These are phyloP conservation scores for Echinops telfairi DNA, from an alignment of 2,113 vertebrate species.

Conservation along the genomic window DNA sequence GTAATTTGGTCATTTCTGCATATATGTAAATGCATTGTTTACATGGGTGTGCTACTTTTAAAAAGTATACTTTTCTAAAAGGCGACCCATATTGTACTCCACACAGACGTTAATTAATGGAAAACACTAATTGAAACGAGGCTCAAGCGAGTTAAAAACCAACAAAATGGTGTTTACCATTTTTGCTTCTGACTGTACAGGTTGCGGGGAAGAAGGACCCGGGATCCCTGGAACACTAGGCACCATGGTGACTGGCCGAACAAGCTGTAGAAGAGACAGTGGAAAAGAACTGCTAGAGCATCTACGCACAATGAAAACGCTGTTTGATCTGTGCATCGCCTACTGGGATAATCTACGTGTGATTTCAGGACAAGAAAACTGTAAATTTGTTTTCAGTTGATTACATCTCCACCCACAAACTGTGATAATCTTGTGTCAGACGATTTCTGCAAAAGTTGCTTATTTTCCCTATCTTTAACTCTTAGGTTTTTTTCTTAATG, in stretches of 20 bases:
- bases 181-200: slow-evolving; percentile 98
- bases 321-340: slow-evolving; percentile 67
- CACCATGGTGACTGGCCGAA: slow-evolving; percentile 99
- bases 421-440: not conserved
- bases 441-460: slow-evolving; percentile 55
- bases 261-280: slow-evolving; percentile 91
- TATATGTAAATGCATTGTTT: not conserved
- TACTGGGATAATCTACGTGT: slow-evolving; percentile 75
- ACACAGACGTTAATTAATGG: slow-evolving; percentile 29
- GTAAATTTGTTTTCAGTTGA: not conserved
- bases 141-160: slow-evolving; percentile 49
- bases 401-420: not conserved
- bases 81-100: slow-evolving; percentile 16
- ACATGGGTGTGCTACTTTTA: not conserved
- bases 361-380: slow-evolving; percentile 55
- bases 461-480: not conserved
- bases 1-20: not conserved
- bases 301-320: slow-evolving; percentile 76
- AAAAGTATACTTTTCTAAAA: slow-evolving; percentile 36
- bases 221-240: slow-evolving; percentile 99
- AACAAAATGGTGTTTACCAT: slow-evolving; percentile 91
- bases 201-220: slow-evolving; percentile 96
- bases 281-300: slow-evolving; percentile 71
- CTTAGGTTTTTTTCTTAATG: not conserved
- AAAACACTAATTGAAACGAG: slow-evolving; percentile 33